Base-by-base conservation (phyloP, 2,888 invertebrate genomes). In the Corythucha ciliata region DNA sequence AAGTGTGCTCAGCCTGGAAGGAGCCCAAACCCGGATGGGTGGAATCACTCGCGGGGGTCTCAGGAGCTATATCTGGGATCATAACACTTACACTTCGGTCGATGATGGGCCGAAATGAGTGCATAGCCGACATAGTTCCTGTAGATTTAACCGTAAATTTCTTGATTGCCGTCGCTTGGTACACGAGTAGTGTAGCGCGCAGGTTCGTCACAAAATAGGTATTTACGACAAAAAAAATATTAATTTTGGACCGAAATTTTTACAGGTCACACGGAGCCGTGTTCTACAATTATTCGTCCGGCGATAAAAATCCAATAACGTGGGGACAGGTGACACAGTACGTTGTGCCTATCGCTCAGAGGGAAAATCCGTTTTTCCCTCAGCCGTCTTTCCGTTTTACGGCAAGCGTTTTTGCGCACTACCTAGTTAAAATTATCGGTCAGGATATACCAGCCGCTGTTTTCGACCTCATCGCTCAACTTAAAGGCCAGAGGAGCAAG, bases 1-100 rank as follows among this genome's bases (percentile, higher is more conserved):
- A 7, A 40, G 40, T 40, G 10, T 20, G 14, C n/a, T 22, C 18
- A 40, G 25, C 40, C 4, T 21, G 10, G 7, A 40, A 21, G 20
- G 40, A 40, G 21, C 40, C 40, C 4, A 21, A 24, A 14, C 10
- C 40, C n/a, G 40, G 40, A 7, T 40, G 40, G 40, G 7, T 40
- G 4, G 40, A 40, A 14, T 22, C 20, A 16, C 24, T 24, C 3
- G 25, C 21, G 10, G 21, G 21, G n/a, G 25, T 40, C 14, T 5
- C 40, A 4, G 24, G 21, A 6, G 10, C 25, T 5, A 4, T 22
- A 14, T 24, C 12, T 14, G 40, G 40, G 20, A 25, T 40, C 7
- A 3, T 22, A 7, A 40, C 25, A 25, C 24, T 22, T 3, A n/a
- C 25, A 14, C 21, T 22, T 25, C 21, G 40, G 25, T 22, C 25